Evolutionary conservation across 2,113 vertebrate genomes (phyloP), one percentile per base, ranked within the genome.

Genomic region (Picathartes gymnocephalus): DNA sequence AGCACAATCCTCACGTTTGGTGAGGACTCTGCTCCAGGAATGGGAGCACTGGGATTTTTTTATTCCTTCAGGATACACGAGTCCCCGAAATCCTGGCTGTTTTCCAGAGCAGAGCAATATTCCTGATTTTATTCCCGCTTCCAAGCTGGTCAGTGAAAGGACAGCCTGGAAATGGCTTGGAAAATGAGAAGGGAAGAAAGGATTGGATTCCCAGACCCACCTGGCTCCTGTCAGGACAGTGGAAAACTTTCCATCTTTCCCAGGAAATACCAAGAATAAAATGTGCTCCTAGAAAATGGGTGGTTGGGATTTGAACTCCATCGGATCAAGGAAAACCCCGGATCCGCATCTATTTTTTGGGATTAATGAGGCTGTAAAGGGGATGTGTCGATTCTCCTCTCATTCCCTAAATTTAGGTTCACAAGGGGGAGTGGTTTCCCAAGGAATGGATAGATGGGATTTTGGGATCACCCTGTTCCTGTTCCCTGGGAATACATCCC

Each of bases 381-480:
- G n/a, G 4, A 57, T 8, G 11, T 11, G 18, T 6, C 11, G 18
- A 23, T n/a, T 48, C 15, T 48, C 30, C 64, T 18, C 42, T 40
- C 23, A 7, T 39, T 66, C 33, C 50, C 25, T 5, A 30, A 24
- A 1, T 78, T 62, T 17, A 9, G 0, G 0, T 17, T 62, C 37
- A 6, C 45, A 13, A 10, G 3, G 2, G 62, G 40, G 13, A 56
- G 33, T 4, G 17, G 13, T 8, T 69, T 69, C 64, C 64, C 30
- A 40, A 69, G 30, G 17, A 48, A 40, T 11, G 42, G 23, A 28
- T 21, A 3, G 4, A 7, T 18, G 35, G 35, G 23, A 69, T 40
- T 10, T 40, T 48, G 42, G 35, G 42, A 27, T 31, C 42, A 11
- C 33, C n/a, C 62, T 2, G 10, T 17, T 5, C 62, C n/a, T 6